Conservation (phyloP, 2,888 invertebrate species). For the Melanchra persicariae region DNA sequence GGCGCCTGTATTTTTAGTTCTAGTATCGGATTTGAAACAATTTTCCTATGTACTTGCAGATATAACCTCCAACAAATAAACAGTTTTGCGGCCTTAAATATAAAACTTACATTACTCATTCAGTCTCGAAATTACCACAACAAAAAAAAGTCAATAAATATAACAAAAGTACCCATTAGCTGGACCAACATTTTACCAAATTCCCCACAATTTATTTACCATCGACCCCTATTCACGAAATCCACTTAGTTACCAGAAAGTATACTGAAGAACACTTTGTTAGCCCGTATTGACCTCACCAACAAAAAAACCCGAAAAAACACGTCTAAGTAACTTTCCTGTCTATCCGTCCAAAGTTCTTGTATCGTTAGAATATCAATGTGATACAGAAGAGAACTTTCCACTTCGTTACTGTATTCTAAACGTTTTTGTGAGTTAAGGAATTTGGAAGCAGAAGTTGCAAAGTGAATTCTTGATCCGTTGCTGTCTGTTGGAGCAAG, state of each 20-base stretch:
- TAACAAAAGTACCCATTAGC: neutral
- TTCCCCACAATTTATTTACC: conserved; percentile 21
- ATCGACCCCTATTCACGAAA: conserved; percentile 38
- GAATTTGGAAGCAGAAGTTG: conserved; percentile 58
- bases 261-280: conserved; percentile 35
- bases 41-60: neutral
- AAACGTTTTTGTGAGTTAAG: conserved; percentile 65
- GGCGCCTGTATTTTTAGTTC: neutral
- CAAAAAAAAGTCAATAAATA: neutral
- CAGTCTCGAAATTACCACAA: too few species aligned
- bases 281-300: conserved; percentile 43
- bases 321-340: conserved; percentile 44
- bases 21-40: neutral
- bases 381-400: conserved; percentile 59
- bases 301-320: conserved; percentile 49
- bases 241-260: conserved; percentile 39
- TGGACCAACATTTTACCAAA: neutral
- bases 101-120: too few species aligned
- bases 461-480: conserved; percentile 65
- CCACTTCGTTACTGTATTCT: conserved; percentile 61
- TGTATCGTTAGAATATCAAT: conserved; percentile 69
- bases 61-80: neutral
- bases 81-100: neutral
- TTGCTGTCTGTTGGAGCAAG: conserved; percentile 46
- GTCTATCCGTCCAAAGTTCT: conserved; percentile 58